These are phyloP conservation scores for Mus spicilegus DNA, from an alignment of 2,113 vertebrate species.

Conservation along the genomic window DNA sequence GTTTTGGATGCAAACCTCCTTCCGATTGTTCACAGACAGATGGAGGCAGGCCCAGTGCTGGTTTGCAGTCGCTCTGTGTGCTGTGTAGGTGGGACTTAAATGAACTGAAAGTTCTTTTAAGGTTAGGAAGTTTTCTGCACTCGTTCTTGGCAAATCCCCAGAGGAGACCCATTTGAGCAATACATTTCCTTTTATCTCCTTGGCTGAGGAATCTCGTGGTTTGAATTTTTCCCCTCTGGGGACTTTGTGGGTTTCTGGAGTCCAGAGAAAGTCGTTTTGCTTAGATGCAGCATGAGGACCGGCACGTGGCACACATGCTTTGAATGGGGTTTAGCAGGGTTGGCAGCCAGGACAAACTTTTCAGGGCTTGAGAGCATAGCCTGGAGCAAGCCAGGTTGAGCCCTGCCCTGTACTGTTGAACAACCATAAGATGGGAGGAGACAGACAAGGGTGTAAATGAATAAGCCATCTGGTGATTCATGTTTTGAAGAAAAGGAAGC, in stretches of 20 bases:
- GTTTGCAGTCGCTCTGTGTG: not conserved
- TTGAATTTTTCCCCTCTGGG: conserved; percentile 54
- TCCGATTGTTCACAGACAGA: conserved; percentile 71
- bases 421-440: not conserved
- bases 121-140: conserved; percentile 59
- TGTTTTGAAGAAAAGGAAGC: not conserved
- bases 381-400: not conserved
- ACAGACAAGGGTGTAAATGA: not conserved
- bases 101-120: conserved; percentile 62
- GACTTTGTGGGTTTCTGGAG: conserved; percentile 34
- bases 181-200: conserved; percentile 62
- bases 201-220: not conserved
- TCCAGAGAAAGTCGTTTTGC: conserved; percentile 15
- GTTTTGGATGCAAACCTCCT: conserved; percentile 63
- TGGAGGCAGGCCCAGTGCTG: conserved; percentile 68
- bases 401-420: not conserved
- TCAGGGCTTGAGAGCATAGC: not conserved
- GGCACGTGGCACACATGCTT: not conserved
- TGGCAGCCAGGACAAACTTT: not conserved
- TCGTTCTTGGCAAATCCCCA: conserved; percentile 39
- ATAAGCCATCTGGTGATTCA: not conserved
- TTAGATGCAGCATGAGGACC: not conserved
- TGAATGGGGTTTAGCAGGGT: not conserved
- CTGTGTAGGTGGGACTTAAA: conserved; percentile 67
- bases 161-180: conserved; percentile 8